Evolutionary conservation across 1,140 invertebrate genomes (phyloP).

Genomic region (Zaprionus vittiger): DNA sequence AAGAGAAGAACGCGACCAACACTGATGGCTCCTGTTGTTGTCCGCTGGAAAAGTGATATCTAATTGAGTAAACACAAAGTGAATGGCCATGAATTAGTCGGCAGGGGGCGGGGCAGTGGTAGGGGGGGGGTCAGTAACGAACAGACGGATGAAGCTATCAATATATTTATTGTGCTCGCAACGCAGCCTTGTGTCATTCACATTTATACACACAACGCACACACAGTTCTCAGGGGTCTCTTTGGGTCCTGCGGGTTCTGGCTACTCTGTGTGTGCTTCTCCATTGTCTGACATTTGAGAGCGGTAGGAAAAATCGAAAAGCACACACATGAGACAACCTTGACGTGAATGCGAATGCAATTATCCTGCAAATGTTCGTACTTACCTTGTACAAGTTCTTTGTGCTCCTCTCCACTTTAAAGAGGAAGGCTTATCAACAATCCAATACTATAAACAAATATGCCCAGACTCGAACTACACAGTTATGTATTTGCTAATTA

Average conservation of each 20-base stretch:
- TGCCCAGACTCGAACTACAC: not conserved
- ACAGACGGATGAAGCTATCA: slow-evolving; percentile 20
- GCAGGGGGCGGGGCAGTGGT: no score
- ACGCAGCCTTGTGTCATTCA: slow-evolving; percentile 28
- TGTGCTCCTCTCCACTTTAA: not conserved
- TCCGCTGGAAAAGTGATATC: slow-evolving; percentile 68
- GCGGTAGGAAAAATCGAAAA: slow-evolving; percentile 76
- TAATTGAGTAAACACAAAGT: slow-evolving; percentile 71
- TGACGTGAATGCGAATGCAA: slow-evolving; percentile 38
- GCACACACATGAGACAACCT: slow-evolving; percentile 66
- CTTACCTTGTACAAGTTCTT: slow-evolving; percentile 13
- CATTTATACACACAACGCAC: slow-evolving; percentile 5
- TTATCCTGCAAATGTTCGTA: slow-evolving; percentile 25
- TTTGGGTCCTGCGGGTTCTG: slow-evolving; percentile 31
- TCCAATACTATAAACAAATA: not conserved
- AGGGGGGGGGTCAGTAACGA: not conserved
- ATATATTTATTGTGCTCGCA: slow-evolving; percentile 33
- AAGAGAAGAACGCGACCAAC: not conserved
- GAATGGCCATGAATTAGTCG: slow-evolving; percentile 52
- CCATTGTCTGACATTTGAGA: slow-evolving; percentile 43
- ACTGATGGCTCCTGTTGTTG: slow-evolving; percentile 24
- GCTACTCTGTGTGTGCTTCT: slow-evolving; percentile 1
- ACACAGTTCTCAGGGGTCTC: slow-evolving; percentile 18
- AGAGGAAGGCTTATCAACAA: not conserved
- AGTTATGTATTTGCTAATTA: not conserved